Conservation (phyloP, 2,888 invertebrate species). For the Geophilus truncorum region DNA sequence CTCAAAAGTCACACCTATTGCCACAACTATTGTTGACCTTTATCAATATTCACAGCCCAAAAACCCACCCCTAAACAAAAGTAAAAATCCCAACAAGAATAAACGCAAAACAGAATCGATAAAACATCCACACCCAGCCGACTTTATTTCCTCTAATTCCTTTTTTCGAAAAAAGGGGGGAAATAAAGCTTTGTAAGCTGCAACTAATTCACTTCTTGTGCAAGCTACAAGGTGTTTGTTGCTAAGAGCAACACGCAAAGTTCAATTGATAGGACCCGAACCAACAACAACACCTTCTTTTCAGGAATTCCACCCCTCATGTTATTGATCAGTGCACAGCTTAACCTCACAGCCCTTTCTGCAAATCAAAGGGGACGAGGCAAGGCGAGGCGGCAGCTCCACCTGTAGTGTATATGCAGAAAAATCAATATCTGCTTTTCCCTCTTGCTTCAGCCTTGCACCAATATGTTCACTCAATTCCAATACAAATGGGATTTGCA, state of each 20-base stretch:
- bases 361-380: background rate
- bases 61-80: too few species aligned
- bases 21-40: too few species aligned
- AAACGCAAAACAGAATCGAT: too few species aligned
- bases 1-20: too few species aligned
- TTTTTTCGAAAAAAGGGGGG: too few species aligned
- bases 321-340: constrained; percentile 5
- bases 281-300: constrained; percentile 18
- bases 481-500: constrained; percentile 25
- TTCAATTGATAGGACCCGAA: constrained; percentile 6
- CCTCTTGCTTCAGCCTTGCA: background rate
- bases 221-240: background rate
- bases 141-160: too few species aligned
- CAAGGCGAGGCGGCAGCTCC: background rate
- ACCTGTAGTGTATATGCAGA: constrained; percentile 5
- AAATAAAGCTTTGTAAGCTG: background rate
- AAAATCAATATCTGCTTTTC: background rate
- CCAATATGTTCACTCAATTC: constrained; percentile 22
- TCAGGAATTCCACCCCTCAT: constrained; percentile 9
- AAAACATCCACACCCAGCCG: too few species aligned
- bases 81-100: too few species aligned
- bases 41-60: too few species aligned
- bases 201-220: background rate
- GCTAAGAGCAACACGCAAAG: background rate
- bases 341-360: constrained; percentile 23